Base-by-base conservation (phyloP, 64 coral and sea anemone species). In the Astreopora myriophthalma region DNA sequence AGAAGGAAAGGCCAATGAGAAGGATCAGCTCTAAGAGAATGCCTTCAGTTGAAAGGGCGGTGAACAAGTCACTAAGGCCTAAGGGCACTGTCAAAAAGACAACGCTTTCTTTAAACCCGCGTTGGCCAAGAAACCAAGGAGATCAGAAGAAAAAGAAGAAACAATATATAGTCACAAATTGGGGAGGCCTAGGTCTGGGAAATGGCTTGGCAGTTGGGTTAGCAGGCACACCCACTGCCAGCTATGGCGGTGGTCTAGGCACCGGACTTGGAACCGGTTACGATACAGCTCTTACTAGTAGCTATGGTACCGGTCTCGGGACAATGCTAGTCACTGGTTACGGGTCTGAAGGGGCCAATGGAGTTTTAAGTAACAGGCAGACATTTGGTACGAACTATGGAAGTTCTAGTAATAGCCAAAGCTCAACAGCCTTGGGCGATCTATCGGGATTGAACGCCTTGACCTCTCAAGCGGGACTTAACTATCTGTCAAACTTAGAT, bases 161-260 rank as follows among this genome's bases (percentile, higher is more conserved):
- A 58, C 92, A 94, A 32, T 94, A 73, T 49, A 94, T 94, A 27
- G 78, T 94, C 22, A 75, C 92, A 26, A 94, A 94, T 40, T 83
- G 64, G 92, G 85, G 85, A 6, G 75, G 75, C n/a, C 30, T 89
- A 30, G 75, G 66, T 22, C 42, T 88, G 1, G 44, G 73, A 65
- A 83, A 83, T 12, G 79, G 79, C 11, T 26, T 64, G 13, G 79
- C 52, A 16, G 9, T 64, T 64, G 52, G 79, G 20, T 13, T 83
- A 83, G 58, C 55, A 64, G 79, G 79, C 16, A 23, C 57, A 38
- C 31, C 79, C 20, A 37, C 79, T 16, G 79, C 58, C 19, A 65
- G 51, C 32, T 83, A 65, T 83, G 57, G 57, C 55, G 3, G 42
- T 12, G 25, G 40, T 31, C 42, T 78, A 29, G 44, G 24, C 22